Evolutionary conservation across 2,797 vertebrate species (phyloP), one percentile per base, ranked within the genome.

Genomic region (Bovichtus variegatus): DNA sequence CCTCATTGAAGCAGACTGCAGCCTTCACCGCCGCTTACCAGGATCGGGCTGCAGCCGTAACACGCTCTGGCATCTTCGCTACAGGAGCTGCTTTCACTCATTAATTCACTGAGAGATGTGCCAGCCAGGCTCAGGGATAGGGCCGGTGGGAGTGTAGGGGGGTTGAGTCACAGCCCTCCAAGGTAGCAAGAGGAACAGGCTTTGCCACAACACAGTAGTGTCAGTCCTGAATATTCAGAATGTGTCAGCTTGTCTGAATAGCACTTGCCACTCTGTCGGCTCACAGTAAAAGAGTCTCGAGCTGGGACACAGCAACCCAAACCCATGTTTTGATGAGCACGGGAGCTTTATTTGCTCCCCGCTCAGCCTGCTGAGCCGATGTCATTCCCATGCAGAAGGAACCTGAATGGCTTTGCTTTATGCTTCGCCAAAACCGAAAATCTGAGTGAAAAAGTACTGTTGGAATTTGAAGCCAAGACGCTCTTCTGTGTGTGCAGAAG

Each of bases 11-110:
- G 84, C 87, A 91, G 82, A 86, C 89, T 83, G 88, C 78, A 65
- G 75, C 57, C 50, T 84, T 93, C 89, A 79, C 71, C 23, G 60
- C 54, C 65, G 54, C 74, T 93, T 87, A 83, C 66, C 27, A 23
- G 78, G 76, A 80, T 78, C 67, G 44, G 80, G 60, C 84, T 58
- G 70, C 78, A 86, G 82, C 76, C 76, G 72, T 93, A 93, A 94
- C 83, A 15, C 80, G 66, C 86, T 90, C 80, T 94, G 92, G 89
- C 93, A 93, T 84, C 69, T 83, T 90, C 34, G 76, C 90, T 92
- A 91, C 83, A 82, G 81, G 78, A 87, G 80, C 91, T 88, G 90
- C 89, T 92, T 84, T 88, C 78, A 59, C 76, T 89, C 77, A 89
- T 93, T 93, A 93, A 89, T 87, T 90, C 88, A 85, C 84, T 88